Percentiles rank a stretch among this genome's conserved stretches.
phyloP scores from a whole-genome alignment of 23 tunicate genomes.

The Trididemnum nubilum region DNA sequence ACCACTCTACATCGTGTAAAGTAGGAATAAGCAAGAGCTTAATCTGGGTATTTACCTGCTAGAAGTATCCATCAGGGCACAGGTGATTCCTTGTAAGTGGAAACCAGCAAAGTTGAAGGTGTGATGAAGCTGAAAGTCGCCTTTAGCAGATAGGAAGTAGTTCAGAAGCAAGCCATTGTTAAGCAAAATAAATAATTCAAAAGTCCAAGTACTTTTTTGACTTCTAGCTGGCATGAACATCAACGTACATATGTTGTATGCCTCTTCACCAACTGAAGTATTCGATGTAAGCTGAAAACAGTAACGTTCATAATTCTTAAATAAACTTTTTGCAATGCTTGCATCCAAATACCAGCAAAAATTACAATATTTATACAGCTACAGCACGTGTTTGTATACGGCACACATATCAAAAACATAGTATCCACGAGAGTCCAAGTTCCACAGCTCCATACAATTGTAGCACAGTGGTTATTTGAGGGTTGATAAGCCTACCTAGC shows the following conservation, averaged over 20 bases:
- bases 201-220: not conserved
- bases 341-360: no score
- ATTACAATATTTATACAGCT: no score
- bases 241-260: not conserved
- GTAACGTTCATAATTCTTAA: no score
- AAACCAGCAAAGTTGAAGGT: constrained; percentile 23
- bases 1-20: no score
- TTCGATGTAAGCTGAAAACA: constrained; percentile 12
- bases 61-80: constrained; percentile 34
- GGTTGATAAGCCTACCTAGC: no score
- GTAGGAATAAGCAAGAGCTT: no score
- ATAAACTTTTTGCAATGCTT: no score
- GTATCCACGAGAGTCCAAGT: no score
- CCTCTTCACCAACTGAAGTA: not conserved
- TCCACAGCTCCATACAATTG: no score
- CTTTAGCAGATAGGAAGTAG: constrained; percentile 1
- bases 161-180: constrained; percentile 16
- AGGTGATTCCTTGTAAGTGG: constrained; percentile 17
- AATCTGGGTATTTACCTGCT: constrained; percentile 42
- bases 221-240: constrained; percentile 16
- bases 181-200: constrained; percentile 23
- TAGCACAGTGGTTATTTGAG: no score
- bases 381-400: no score
- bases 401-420: no score
- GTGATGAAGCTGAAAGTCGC: constrained; percentile 13